These are phyloP conservation scores for Scleropages formosus DNA, from an alignment of 2,797 vertebrate genomes.

Conservation along the genomic window DNA sequence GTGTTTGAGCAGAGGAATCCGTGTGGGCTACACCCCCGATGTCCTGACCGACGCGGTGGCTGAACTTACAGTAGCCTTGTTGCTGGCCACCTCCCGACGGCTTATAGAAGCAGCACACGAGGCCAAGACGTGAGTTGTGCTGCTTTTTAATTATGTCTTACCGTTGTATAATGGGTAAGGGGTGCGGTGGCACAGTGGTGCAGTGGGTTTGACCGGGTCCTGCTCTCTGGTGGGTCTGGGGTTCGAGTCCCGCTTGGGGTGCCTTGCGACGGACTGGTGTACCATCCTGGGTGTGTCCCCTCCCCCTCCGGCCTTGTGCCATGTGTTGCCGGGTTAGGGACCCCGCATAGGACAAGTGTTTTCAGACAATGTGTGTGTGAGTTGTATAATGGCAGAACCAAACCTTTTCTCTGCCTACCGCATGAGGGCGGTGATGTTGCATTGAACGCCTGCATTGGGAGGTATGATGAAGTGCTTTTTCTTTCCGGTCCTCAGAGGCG, in stretches of 20 bases:
- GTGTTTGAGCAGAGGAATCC: constrained; percentile 64
- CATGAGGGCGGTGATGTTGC: not conserved
- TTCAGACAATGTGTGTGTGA: too few species aligned
- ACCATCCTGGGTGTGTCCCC: too few species aligned
- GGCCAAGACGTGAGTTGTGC: constrained; percentile 62
- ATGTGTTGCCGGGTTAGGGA: too few species aligned
- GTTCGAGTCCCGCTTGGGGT: too few species aligned
- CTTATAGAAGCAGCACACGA: constrained; percentile 73
- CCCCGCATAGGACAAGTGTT: too few species aligned
- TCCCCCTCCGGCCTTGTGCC: too few species aligned
- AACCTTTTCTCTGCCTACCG: not conserved
- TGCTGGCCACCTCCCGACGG: constrained; percentile 76
- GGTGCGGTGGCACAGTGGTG: too few species aligned
- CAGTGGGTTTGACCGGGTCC: too few species aligned
- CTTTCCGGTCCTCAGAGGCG: constrained; percentile 59
- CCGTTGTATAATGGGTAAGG: not conserved
- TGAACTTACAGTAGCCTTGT: constrained; percentile 71
- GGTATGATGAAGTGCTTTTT: not conserved
- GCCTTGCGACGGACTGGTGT: too few species aligned
- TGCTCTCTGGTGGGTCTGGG: too few species aligned
- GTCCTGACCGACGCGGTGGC: constrained; percentile 71
- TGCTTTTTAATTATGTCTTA: not conserved
- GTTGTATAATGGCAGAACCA: not conserved
- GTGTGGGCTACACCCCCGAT: constrained; percentile 72
- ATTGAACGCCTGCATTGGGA: not conserved